phyloP scores from a whole-genome alignment of 2,113 vertebrate species.

The Monopterus albus region DNA sequence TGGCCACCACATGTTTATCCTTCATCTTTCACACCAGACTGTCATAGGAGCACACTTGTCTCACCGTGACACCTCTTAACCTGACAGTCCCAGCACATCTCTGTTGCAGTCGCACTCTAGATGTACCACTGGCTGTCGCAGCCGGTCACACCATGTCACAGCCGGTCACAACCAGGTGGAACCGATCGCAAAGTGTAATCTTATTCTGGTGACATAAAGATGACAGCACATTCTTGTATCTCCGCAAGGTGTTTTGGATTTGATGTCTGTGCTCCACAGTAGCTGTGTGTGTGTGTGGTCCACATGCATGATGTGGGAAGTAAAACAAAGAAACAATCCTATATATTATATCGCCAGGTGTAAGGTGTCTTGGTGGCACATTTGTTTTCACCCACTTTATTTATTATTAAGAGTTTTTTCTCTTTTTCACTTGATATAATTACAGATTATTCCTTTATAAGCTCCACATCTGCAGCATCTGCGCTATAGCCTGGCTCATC shows the following conservation, averaged over 20 bases:
- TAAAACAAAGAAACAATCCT: background rate
- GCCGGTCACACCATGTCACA: conserved; percentile 56
- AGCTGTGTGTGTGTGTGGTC: background rate
- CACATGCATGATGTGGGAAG: background rate
- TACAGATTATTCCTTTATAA: conserved; percentile 20
- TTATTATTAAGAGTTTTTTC: conserved; percentile 35
- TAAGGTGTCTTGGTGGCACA: too few species aligned
- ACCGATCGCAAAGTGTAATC: conserved; percentile 45
- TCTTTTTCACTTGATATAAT: conserved; percentile 39
- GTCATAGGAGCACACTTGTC: conserved; percentile 57
- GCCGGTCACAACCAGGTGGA: conserved; percentile 53
- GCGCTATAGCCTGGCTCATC: conserved; percentile 17
- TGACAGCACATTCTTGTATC: conserved; percentile 19
- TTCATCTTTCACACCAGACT: conserved; percentile 52
- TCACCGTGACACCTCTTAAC: conserved; percentile 44
- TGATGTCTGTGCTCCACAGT: conserved; percentile 8
- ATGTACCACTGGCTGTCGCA: conserved; percentile 52
- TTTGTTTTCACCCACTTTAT: conserved; percentile 10
- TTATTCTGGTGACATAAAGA: conserved; percentile 12
- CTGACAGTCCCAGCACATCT: conserved; percentile 57
- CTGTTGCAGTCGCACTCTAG: conserved; percentile 27
- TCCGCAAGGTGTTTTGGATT: background rate
- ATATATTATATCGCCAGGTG: too few species aligned
- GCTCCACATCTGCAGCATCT: background rate
- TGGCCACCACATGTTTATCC: conserved; percentile 57